Conservation (phyloP, 2,113 vertebrate genomes). For the Dipodomys merriami region DNA sequence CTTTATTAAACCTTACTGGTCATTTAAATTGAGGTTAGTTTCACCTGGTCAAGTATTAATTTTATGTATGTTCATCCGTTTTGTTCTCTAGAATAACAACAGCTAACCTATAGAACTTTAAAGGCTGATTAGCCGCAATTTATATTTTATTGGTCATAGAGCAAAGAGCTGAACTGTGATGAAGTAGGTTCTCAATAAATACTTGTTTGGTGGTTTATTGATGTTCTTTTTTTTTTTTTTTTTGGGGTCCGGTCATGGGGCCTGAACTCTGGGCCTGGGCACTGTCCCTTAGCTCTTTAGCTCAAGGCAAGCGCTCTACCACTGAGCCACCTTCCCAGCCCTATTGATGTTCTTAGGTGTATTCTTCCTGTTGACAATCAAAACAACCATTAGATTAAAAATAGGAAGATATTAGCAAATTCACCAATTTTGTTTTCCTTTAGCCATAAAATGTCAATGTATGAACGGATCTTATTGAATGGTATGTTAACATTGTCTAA, state of each 20-base stretch:
- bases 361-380: background rate
- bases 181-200: conserved; percentile 9
- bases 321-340: too few species aligned
- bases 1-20: background rate
- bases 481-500: too few species aligned
- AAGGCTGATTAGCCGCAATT: background rate
- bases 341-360: conserved; percentile 6
- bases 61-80: conserved; percentile 10
- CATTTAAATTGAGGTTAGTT: conserved; percentile 58
- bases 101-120: background rate
- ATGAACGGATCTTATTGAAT: background rate
- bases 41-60: conserved; percentile 39
- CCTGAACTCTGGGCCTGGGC: too few species aligned
- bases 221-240: background rate
- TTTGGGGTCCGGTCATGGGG: too few species aligned
- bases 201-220: background rate
- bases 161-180: background rate
- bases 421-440: conserved; percentile 14
- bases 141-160: conserved; percentile 26
- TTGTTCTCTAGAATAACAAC: conserved; percentile 31
- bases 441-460: background rate
- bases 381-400: conserved; percentile 50
- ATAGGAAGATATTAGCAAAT: background rate
- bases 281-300: too few species aligned
- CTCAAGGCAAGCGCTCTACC: too few species aligned